Evolutionary conservation across 2,888 invertebrate genomes (phyloP), one percentile per base, ranked within the genome.

Genomic region (Scrobipalpa atriplicella): DNA sequence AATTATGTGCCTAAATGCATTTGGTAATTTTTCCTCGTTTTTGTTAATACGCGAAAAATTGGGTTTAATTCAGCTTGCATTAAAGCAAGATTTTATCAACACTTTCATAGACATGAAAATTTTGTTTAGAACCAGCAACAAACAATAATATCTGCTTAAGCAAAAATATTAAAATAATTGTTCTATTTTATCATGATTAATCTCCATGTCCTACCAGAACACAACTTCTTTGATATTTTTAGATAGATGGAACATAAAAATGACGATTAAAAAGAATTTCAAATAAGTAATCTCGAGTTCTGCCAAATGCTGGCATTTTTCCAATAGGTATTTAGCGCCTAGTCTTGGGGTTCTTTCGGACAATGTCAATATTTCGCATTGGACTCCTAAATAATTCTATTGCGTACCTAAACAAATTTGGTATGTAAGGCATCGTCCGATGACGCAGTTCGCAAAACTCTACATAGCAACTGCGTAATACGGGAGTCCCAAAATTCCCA

Each of bases 401-500:
- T 41, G 13, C 13, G 9, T 41, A 41, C 7, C 1, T 52, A 52
- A 52, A n/a, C 51, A 0, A 60, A 16, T 60, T 36, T 38, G 38
- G 39, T 18, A n/a, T 19, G 41, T 61, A 29, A 41, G 13, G 2
- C 61, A 10, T 11, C n/a, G 2, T n/a, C n/a, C 58, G 16, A 58
- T 61, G 61, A 41, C 61, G 61, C 39, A 18, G 11, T 41, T 56
- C 19, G 5, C 39, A 61, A 39, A 61, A 61, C 19, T 11, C 39
- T 0, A 7, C 39, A 11, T 18, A 61, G 39, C 61, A 39, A 61
- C 61, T 41, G 61, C 61, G 41, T 61, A 61, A 41, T 21, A 64
- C 19, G 43, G 61, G 47, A 61, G 64, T 70, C 68, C 65, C 68
- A 5, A 47, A 62, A 19, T n/a, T 43, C 39, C 60, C 70, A 67